Evolutionary conservation across 2,113 vertebrate genomes (phyloP).

Genomic region (Albula goreensis): DNA sequence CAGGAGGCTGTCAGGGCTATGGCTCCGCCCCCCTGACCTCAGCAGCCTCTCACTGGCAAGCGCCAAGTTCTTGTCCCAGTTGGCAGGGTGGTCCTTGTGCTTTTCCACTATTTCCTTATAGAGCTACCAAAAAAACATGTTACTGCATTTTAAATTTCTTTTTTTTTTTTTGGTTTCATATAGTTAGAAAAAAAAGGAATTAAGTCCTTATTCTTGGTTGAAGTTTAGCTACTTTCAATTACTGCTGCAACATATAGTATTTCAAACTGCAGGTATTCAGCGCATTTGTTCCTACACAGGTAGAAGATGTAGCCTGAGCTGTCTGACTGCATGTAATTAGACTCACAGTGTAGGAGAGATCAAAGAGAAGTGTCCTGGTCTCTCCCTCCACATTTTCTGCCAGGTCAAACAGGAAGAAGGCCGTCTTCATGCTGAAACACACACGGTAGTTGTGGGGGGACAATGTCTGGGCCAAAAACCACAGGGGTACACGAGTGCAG

Average conservation of each 20-base stretch:
- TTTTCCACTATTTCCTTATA: constrained; percentile 85
- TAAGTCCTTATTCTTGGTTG: not conserved
- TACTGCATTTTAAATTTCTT: not conserved
- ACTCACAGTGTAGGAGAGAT: constrained; percentile 81
- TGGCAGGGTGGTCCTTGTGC: constrained; percentile 80
- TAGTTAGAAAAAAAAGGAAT: not conserved
- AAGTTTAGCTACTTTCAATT: not conserved
- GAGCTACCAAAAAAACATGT: constrained; percentile 62
- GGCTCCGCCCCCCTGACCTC: constrained; percentile 59
- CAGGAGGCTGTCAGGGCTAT: constrained; percentile 74
- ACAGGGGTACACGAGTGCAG: constrained; percentile 60
- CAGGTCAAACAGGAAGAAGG: constrained; percentile 94
- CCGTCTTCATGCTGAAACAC: constrained; percentile 90
- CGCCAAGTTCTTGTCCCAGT: constrained; percentile 97
- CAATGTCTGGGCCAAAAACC: constrained; percentile 55
- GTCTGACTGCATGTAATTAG: constrained; percentile 26
- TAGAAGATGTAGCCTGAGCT: not conserved
- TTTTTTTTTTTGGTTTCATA: no score
- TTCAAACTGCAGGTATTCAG: not conserved
- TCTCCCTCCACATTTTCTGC: constrained; percentile 77
- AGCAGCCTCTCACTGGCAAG: constrained; percentile 89
- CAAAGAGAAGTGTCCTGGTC: constrained; percentile 77
- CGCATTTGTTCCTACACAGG: not conserved
- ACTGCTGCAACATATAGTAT: not conserved
- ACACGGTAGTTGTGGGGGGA: constrained; percentile 37